phyloP scores from a whole-genome alignment of 2,113 vertebrate genomes.

The Planiliza haematocheilus region DNA sequence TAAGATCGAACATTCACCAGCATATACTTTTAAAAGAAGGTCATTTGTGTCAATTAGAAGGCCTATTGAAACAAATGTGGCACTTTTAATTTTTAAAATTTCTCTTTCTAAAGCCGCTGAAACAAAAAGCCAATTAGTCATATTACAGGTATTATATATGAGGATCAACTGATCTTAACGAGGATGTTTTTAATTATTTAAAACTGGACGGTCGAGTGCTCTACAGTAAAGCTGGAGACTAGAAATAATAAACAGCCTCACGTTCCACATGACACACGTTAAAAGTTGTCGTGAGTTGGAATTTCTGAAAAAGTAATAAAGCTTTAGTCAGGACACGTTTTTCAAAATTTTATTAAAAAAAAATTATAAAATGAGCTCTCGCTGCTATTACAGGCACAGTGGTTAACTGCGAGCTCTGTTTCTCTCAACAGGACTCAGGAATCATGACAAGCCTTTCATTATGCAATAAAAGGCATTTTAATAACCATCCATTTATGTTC shows the following conservation, averaged over 20 bases:
- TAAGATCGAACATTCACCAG: slow-evolving; percentile 46
- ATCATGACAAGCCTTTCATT: slow-evolving; percentile 46
- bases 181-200: too few relatives aligned
- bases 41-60: slow-evolving; percentile 46
- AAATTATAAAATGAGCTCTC: not conserved
- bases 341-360: slow-evolving; percentile 33
- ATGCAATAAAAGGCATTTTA: slow-evolving; percentile 44
- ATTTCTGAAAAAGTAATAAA: not conserved
- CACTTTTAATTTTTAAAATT: slow-evolving; percentile 21
- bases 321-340: slow-evolving; percentile 4
- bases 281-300: not conserved
- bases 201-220: too few relatives aligned
- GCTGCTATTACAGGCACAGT: not conserved
- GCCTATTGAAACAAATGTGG: not conserved
- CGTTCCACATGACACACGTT: not conserved
- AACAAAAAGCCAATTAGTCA: not conserved
- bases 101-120: not conserved
- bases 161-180: too few relatives aligned
- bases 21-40: slow-evolving; percentile 44
- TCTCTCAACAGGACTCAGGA: slow-evolving; percentile 31
- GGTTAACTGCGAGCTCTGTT: slow-evolving; percentile 33
- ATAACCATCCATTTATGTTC: slow-evolving; percentile 53
- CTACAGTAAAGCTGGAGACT: not conserved
- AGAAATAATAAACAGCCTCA: not conserved
- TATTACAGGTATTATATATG: not conserved